Evolutionary conservation across 2,113 vertebrate species (phyloP), one percentile per base, ranked within the genome.

Genomic region (Aegotheles bennettii): DNA sequence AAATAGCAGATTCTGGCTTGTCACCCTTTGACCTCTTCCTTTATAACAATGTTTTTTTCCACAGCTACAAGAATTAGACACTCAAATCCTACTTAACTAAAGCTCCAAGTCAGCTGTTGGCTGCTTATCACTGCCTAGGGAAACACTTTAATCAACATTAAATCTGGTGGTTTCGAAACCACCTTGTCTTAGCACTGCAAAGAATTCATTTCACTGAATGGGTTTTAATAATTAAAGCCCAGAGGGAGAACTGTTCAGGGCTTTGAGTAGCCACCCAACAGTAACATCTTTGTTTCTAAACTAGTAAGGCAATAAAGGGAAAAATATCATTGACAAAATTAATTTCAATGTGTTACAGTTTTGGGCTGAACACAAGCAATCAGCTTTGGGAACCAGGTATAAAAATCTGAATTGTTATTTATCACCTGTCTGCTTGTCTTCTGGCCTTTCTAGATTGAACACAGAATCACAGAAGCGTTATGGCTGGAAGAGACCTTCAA

Each of bases 221-320:
- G 19, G 18, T 90, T n/a, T 93, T 87, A 70, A 93, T 93, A 60
- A 93, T 75, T 84, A 90, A 84, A 87, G 42, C 63, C 73, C 74
- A 56, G 57, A 76, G 74, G 59, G 25, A 80, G 51, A 87, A 42
- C 26, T 36, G 35, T 18, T 70, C 56, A n/a, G 35, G 45, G n/a
- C 8, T 70, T 50, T 56, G 35, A 90, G 57, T 70, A 50, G 67
- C 61, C 18, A 57, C 23, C 12, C 59, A 45, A 86, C 17, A 56
- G n/a, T 10, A 56, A n/a, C 45, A 36, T 19, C 74, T 56, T 60
- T 45, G 35, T 65, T 80, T 61, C 51, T 57, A 51, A 70, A 70
- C 57, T 51, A 74, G 51, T 61, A 76, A 61, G 28, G 25, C 61
- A 74, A 83, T 50, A 50, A 64, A 48, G 24, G 43, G 59, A 26